These are phyloP conservation scores for Astropecten irregularis DNA, from an alignment of 53 echinoderm and acorn worm genomes.

Conservation along the genomic window DNA sequence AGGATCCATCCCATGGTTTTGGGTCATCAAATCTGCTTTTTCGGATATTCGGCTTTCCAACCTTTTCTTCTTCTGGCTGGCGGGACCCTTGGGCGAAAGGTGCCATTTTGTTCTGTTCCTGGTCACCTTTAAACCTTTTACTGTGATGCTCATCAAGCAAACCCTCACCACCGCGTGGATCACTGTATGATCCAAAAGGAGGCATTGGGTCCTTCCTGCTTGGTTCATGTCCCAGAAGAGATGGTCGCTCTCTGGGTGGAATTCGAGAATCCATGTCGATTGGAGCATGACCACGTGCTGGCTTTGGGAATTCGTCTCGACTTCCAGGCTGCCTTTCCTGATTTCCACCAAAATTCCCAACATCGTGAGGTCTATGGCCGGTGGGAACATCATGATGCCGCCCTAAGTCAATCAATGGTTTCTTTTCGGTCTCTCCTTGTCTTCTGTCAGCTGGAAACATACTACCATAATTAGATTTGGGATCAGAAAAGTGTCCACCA, in stretches of 20 bases:
- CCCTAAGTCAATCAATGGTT: not conserved
- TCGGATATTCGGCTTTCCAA: constrained; percentile 17
- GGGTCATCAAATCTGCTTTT: constrained; percentile 7
- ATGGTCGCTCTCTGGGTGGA: constrained; percentile 37
- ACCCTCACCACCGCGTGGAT: not conserved
- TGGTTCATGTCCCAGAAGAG: constrained; percentile 39
- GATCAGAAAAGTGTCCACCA: not conserved
- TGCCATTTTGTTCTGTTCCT: not conserved
- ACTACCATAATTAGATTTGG: not conserved
- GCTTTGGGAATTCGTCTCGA: constrained; percentile 14
- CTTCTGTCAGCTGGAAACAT: not conserved
- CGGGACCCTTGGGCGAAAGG: not conserved
- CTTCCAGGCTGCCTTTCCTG: not conserved
- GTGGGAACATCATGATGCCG: constrained; percentile 4
- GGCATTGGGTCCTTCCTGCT: not conserved
- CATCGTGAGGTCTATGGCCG: not conserved
- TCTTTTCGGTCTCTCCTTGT: not conserved
- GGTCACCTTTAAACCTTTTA: constrained; percentile 16
- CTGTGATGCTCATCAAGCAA: constrained; percentile 9
- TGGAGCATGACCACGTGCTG: not conserved
- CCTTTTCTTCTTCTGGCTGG: constrained; percentile 22
- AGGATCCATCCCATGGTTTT: constrained; percentile 20
- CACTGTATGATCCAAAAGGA: not conserved
- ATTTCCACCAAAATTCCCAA: not conserved
- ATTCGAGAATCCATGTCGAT: constrained; percentile 40